Percentiles rank a stretch among this genome's conserved stretches.
These are phyloP conservation scores for Aphrophora alni DNA, from an alignment of 2,888 invertebrate species.

Conservation along the genomic window DNA sequence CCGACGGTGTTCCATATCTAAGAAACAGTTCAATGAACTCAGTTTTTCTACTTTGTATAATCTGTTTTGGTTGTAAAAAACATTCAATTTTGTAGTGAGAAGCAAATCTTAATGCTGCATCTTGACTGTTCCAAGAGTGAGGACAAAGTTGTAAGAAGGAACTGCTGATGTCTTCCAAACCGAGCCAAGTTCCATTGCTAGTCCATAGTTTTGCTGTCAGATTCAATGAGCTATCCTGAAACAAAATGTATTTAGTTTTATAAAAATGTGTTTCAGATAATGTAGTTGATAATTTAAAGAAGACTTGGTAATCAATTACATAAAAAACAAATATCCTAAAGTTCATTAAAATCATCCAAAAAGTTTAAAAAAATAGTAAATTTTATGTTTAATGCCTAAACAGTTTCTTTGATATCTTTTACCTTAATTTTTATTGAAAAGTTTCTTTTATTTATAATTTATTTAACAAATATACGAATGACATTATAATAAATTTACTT, in stretches of 20 bases:
- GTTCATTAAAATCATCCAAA: background rate
- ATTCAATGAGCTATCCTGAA: constrained; percentile 57
- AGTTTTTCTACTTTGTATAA: background rate
- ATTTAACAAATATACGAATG: too few species aligned
- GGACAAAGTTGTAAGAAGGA: constrained; percentile 53
- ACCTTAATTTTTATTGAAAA: too few species aligned
- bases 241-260: constrained; percentile 36
- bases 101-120: constrained; percentile 55
- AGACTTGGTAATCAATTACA: too few species aligned
- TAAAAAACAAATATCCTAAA: background rate
- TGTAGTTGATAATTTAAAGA: too few species aligned
- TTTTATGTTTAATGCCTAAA: too few species aligned
- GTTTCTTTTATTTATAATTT: too few species aligned
- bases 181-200: constrained; percentile 40
- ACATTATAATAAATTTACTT: too few species aligned
- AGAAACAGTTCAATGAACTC: background rate
- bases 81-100: background rate
- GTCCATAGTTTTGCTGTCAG: constrained; percentile 53
- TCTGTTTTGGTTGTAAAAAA: background rate
- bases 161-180: background rate
- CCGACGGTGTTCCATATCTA: background rate
- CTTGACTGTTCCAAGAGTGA: constrained; percentile 47
- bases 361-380: constrained; percentile 6
- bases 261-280: too few species aligned
- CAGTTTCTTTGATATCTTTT: too few species aligned